Percentiles rank a stretch among this genome's conserved stretches.
phyloP scores from a whole-genome alignment of 2,888 invertebrate species.

The Drosophila vallismaia region DNA sequence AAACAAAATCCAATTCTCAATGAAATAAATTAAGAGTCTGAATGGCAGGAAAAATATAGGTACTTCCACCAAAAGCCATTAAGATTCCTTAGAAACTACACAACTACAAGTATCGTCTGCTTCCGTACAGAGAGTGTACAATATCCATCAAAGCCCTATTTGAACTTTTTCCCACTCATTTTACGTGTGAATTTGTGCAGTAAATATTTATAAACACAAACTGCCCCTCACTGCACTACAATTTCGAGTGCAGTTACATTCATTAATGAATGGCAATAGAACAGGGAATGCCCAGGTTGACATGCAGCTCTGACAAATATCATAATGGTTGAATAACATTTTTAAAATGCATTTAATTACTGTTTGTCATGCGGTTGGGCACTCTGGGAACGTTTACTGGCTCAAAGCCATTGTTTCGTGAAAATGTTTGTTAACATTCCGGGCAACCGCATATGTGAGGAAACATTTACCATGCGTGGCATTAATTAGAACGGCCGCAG shows the following conservation, averaged over 20 bases:
- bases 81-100: too few species aligned
- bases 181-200: conserved; percentile 14
- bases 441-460: conserved; percentile 7
- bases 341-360: conserved; percentile 46
- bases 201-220: conserved; percentile 41
- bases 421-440: conserved; percentile 27
- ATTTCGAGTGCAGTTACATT: conserved; percentile 36
- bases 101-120: neutral
- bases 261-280: conserved; percentile 26
- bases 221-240: conserved; percentile 7
- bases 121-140: conserved; percentile 28
- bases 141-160: conserved; percentile 6
- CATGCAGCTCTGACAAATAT: conserved; percentile 48
- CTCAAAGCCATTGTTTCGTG: conserved; percentile 23
- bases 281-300: conserved; percentile 12
- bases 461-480: conserved; percentile 33
- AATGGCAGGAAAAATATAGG: neutral
- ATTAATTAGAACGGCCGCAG: conserved; percentile 33
- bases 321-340: conserved; percentile 59
- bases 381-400: conserved; percentile 21
- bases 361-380: conserved; percentile 31
- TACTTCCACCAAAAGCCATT: too few species aligned
- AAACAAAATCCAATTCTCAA: neutral
- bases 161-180: conserved; percentile 10
- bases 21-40: neutral